phyloP scores from a whole-genome alignment of 1,140 invertebrate species.

The Thrips palmi region DNA sequence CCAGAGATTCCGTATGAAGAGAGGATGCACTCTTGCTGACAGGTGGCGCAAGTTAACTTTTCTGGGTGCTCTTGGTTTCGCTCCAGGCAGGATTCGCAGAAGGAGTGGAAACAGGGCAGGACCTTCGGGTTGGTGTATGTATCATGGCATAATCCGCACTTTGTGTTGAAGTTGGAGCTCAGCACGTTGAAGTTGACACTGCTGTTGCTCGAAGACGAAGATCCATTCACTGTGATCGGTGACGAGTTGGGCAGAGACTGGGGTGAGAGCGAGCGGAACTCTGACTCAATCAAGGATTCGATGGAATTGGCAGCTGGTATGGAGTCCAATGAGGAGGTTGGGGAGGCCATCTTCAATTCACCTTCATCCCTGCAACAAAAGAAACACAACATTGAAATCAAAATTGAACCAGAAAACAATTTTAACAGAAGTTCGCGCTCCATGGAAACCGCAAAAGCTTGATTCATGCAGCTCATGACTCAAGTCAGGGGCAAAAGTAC shows the following conservation, averaged over 20 bases:
- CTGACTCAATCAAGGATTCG: constrained; percentile 57
- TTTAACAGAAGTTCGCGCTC: background rate
- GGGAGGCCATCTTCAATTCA: constrained; percentile 58
- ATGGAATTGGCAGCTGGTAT: constrained; percentile 66
- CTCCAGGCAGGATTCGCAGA: constrained; percentile 63
- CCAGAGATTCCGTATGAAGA: constrained; percentile 35
- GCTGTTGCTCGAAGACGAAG: constrained; percentile 50
- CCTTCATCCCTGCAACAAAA: constrained; percentile 39
- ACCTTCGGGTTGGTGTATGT: constrained; percentile 49
- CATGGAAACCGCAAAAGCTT: too few relatives aligned
- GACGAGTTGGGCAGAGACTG: constrained; percentile 44
- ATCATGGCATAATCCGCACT: constrained; percentile 67
- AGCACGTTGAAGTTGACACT: constrained; percentile 33
- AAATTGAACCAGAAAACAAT: background rate
- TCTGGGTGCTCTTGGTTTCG: constrained; percentile 49
- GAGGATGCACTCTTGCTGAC: constrained; percentile 49
- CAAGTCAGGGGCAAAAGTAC: too few relatives aligned
- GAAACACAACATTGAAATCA: too few relatives aligned
- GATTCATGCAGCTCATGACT: too few relatives aligned
- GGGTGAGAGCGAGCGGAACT: constrained; percentile 30
- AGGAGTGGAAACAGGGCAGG: constrained; percentile 64
- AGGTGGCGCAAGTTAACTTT: constrained; percentile 64
- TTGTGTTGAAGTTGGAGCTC: constrained; percentile 19
- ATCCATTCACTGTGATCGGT: constrained; percentile 62
- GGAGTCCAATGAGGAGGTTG: constrained; percentile 79